Evolutionary conservation across 2,797 vertebrate species (phyloP).

Genomic region (Scolopax bukidnonensis): DNA sequence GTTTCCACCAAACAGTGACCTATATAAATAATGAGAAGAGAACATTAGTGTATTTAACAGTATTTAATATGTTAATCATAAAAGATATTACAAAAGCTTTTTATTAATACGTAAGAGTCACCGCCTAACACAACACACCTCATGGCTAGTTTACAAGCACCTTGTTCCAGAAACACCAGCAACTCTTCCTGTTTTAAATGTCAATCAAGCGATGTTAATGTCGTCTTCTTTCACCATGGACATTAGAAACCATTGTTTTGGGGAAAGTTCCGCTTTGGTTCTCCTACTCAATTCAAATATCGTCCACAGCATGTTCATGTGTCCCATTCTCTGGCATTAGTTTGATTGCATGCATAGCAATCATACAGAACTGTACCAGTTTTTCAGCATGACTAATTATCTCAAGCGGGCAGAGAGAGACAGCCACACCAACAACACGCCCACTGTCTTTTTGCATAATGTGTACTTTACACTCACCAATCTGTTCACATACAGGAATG

Average conservation of each 20-base stretch:
- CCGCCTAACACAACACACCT: background rate
- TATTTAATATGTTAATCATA: constrained; percentile 9
- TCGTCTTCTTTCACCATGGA: background rate
- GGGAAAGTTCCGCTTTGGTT: background rate
- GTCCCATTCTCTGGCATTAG: background rate
- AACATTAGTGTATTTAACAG: background rate
- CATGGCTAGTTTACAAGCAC: constrained; percentile 21
- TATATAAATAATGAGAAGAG: constrained; percentile 16
- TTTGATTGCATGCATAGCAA: background rate
- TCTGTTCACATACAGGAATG: constrained; percentile 5
- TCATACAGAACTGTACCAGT: constrained; percentile 14
- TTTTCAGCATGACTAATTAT: constrained; percentile 59
- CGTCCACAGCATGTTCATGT: background rate
- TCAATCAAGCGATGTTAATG: background rate
- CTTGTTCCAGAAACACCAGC: background rate
- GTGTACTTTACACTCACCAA: constrained; percentile 34
- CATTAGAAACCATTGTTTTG: background rate
- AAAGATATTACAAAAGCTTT: constrained; percentile 6
- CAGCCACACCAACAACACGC: constrained; percentile 33
- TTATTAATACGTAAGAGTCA: constrained; percentile 4
- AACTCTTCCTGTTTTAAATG: constrained; percentile 9
- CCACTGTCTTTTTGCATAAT: constrained; percentile 50
- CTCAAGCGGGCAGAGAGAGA: background rate
- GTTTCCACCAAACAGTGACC: background rate
- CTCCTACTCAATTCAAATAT: background rate